Evolutionary conservation across 2,113 vertebrate species (phyloP).

Genomic region (Megaceryle torquata): DNA sequence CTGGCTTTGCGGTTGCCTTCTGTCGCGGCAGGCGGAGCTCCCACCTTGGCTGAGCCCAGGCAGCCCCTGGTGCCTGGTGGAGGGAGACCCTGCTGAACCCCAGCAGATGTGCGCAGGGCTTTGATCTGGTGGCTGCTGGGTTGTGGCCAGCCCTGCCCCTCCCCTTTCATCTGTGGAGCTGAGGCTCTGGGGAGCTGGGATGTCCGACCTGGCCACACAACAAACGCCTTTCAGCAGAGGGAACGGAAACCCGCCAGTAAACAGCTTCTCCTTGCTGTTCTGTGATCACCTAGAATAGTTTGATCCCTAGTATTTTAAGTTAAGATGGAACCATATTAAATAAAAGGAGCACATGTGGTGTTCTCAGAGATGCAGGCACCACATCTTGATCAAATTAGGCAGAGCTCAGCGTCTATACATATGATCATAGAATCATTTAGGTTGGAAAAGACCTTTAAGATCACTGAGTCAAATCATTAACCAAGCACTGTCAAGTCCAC

Average conservation of each 20-base stretch:
- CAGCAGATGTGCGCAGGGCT: neutral
- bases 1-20: neutral
- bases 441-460: neutral
- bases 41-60: neutral
- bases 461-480: neutral
- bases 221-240: neutral
- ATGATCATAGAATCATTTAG: neutral
- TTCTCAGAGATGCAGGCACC: neutral
- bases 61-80: neutral
- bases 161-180: neutral
- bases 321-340: neutral
- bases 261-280: conserved; percentile 13
- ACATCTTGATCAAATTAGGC: rapidly evolving
- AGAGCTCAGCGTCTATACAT: rapidly evolving
- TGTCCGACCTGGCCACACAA: conserved; percentile 11
- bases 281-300: neutral
- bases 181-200: neutral
- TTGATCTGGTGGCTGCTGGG: neutral
- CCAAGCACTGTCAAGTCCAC: neutral
- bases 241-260: neutral
- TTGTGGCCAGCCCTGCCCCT: neutral
- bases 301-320: neutral
- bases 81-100: neutral
- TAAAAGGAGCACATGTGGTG: neutral
- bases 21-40: rapidly evolving